A percentile compares a stretch with the other conserved stretches of the same genome.
Conservation (phyloP, 2,113 vertebrate genomes). For the Leptocoma aspasia region DNA sequence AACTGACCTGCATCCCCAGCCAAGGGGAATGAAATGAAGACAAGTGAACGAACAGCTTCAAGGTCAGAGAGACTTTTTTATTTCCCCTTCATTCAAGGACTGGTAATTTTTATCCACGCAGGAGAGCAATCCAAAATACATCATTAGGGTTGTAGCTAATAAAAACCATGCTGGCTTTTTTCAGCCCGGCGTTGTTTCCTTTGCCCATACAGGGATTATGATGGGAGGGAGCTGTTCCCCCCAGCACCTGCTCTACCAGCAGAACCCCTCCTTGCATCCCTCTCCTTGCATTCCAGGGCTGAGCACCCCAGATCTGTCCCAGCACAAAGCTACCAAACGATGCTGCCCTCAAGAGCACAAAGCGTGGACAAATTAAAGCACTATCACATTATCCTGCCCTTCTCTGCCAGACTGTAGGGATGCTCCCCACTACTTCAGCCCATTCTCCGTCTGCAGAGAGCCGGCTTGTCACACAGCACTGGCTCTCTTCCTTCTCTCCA, state of each 20-base stretch:
- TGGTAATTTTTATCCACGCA: slow-evolving; percentile 52
- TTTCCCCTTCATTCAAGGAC: slow-evolving; percentile 39
- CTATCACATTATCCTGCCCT: not conserved
- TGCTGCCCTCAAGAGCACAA: slow-evolving; percentile 5
- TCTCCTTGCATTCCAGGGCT: not conserved
- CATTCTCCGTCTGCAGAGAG: not conserved
- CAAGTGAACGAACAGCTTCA: slow-evolving; percentile 50
- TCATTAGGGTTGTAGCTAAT: slow-evolving; percentile 41
- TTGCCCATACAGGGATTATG: not conserved
- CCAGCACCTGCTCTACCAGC: not conserved
- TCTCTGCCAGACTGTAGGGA: not conserved
- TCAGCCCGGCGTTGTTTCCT: not conserved
- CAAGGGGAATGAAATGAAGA: slow-evolving; percentile 51
- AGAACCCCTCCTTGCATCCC: not conserved
- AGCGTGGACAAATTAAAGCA: not conserved
- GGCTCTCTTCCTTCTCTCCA: slow-evolving; percentile 51
- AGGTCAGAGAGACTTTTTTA: slow-evolving; percentile 31
- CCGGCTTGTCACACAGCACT: not conserved
- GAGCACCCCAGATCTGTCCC: not conserved
- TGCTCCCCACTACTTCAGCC: not conserved
- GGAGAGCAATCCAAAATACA: slow-evolving; percentile 54
- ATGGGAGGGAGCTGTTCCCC: not conserved
- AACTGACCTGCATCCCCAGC: slow-evolving; percentile 51
- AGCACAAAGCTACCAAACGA: not conserved
- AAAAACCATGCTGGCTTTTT: not conserved